Evolutionary conservation across 1,140 invertebrate species (phyloP).

Genomic region (Drosophila truncata): DNA sequence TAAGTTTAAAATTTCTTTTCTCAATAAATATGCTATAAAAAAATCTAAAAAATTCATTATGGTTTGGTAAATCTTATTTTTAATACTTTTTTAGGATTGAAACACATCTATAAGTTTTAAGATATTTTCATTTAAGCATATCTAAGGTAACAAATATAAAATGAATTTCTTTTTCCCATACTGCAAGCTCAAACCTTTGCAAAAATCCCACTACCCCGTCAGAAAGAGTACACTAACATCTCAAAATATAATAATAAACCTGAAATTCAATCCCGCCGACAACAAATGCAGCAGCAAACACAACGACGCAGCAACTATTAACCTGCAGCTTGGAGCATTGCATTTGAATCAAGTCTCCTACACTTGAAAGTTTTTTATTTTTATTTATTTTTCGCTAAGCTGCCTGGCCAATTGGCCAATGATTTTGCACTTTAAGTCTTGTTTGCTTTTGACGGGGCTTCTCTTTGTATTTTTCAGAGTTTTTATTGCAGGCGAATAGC

Average conservation of each 20-base stretch:
- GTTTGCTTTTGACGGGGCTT: slow-evolving; percentile 28
- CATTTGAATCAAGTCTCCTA: slow-evolving; percentile 43
- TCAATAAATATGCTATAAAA: not conserved
- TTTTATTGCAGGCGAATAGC: slow-evolving; percentile 40
- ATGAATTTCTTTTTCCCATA: not conserved
- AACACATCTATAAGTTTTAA: not conserved
- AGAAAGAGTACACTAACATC: not conserved
- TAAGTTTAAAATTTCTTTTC: too few relatives aligned
- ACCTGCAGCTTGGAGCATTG: slow-evolving; percentile 16
- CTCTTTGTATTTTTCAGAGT: slow-evolving; percentile 14
- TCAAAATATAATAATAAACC: slow-evolving; percentile 60
- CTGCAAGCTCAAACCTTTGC: not conserved
- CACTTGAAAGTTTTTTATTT: slow-evolving; percentile 56
- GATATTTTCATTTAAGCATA: not conserved
- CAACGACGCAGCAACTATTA: slow-evolving; percentile 6
- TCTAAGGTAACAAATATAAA: too few relatives aligned
- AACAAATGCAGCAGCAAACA: slow-evolving; percentile 18
- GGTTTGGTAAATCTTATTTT: not conserved
- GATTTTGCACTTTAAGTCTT: slow-evolving; percentile 53
- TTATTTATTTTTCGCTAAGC: slow-evolving; percentile 7
- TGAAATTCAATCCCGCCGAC: slow-evolving; percentile 53
- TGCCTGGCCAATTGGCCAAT: slow-evolving; percentile 54
- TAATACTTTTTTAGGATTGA: not conserved
- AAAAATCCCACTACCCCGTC: not conserved
- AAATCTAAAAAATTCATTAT: not conserved